Percentiles rank a stretch among this genome's conserved stretches.
Evolutionary conservation across 2,113 vertebrate species (phyloP).

Genomic region (Symphodus melops): DNA sequence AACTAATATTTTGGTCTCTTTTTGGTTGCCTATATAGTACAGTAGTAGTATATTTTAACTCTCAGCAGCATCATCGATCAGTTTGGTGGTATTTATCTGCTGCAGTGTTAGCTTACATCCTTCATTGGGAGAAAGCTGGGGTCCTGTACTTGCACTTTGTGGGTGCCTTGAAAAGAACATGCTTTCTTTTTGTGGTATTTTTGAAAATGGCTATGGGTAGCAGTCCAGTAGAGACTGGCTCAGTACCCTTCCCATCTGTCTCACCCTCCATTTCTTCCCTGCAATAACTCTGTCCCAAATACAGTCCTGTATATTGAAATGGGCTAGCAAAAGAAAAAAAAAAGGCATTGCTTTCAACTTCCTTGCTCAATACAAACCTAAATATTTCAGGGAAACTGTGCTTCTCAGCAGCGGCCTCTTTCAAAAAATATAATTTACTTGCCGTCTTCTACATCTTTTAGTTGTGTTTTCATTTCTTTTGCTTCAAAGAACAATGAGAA

Average conservation of each 20-base stretch:
- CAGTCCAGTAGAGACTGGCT: conserved; percentile 10
- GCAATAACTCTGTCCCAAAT: conserved; percentile 9
- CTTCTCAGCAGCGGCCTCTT: conserved; percentile 6
- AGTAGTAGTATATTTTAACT: too few relatives aligned
- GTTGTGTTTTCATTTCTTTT: neutral
- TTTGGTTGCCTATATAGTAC: too few relatives aligned
- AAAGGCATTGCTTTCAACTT: conserved; percentile 8
- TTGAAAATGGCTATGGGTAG: neutral
- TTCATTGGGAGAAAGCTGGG: too few relatives aligned
- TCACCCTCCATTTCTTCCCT: conserved; percentile 13
- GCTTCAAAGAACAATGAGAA: neutral
- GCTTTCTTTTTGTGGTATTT: too few relatives aligned
- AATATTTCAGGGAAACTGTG: neutral
- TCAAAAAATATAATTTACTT: conserved; percentile 22
- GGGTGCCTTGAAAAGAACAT: too few relatives aligned
- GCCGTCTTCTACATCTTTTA: neutral
- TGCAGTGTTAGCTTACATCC: too few relatives aligned
- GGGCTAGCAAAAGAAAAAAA: conserved; percentile 8
- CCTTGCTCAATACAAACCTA: neutral
- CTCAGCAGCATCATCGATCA: too few relatives aligned
- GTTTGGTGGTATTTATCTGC: too few relatives aligned
- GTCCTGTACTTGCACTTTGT: too few relatives aligned
- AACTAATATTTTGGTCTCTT: too few relatives aligned
- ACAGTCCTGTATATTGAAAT: conserved; percentile 3
- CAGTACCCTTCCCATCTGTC: conserved; percentile 7